Conservation (phyloP, 2,888 invertebrate genomes). For the Anthrax anthrax region DNA sequence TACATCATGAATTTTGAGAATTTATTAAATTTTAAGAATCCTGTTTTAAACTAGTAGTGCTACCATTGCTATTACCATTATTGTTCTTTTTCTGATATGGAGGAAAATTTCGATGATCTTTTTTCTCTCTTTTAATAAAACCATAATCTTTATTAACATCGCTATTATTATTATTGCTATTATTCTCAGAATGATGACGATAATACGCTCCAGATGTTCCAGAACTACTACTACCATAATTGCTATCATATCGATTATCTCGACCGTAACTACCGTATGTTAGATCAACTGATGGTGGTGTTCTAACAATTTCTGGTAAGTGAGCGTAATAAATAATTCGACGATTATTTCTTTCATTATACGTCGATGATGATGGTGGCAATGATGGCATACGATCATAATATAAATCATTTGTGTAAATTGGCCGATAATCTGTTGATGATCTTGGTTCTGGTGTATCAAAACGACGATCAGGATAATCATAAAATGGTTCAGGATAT, state of each 20-base stretch:
- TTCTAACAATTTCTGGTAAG: conserved; percentile 50
- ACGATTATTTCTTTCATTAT: conserved; percentile 16
- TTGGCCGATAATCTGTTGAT: conserved; percentile 24
- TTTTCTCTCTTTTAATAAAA: conserved; percentile 22
- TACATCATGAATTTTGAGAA: too few relatives aligned
- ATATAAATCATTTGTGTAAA: conserved; percentile 27
- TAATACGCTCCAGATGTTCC: conserved; percentile 3
- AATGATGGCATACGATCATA: conserved; percentile 24
- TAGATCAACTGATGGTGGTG: conserved; percentile 42
- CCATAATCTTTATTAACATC: conserved; percentile 10
- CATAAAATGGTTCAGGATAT: conserved; percentile 29
- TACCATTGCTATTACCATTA: not conserved
- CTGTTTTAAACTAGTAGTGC: not conserved
- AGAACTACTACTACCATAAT: conserved; percentile 14
- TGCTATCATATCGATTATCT: conserved; percentile 26
- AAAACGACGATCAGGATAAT: conserved; percentile 31
- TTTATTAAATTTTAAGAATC: not conserved
- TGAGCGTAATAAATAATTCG: conserved; percentile 58
- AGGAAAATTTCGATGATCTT: conserved; percentile 14
- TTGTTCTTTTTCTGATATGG: not conserved
- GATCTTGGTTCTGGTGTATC: conserved; percentile 25
- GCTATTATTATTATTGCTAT: not conserved
- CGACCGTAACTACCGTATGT: conserved; percentile 38
- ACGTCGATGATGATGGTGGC: conserved; percentile 12
- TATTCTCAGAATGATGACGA: not conserved